Conservation (phyloP, 2,888 invertebrate species). For the Andrena bucephala region DNA sequence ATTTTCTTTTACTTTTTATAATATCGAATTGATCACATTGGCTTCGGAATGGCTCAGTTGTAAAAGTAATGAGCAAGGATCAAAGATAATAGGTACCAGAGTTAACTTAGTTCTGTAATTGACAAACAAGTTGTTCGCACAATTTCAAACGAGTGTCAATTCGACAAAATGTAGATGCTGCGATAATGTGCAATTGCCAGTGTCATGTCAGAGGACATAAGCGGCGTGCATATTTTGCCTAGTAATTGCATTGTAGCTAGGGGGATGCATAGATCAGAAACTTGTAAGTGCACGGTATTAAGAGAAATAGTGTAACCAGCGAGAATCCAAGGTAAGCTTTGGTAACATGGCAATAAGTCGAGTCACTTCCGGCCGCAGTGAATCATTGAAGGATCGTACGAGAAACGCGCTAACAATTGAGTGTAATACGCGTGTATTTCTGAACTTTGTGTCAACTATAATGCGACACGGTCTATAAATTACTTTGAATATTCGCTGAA, state of each 20-base stretch:
- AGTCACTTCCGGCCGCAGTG: slow-evolving; percentile 29
- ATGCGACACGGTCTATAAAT: slow-evolving; percentile 25
- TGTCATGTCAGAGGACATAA: neutral
- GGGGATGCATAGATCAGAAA: slow-evolving; percentile 32
- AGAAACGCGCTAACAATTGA: slow-evolving; percentile 27
- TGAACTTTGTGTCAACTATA: slow-evolving; percentile 13
- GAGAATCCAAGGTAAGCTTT: slow-evolving; percentile 26
- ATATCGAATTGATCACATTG: no score
- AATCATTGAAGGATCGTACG: slow-evolving; percentile 37
- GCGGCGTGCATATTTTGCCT: neutral
- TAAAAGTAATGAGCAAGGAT: neutral
- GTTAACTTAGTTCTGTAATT: neutral
- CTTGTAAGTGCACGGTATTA: slow-evolving; percentile 29
- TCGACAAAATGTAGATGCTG: neutral
- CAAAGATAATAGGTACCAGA: neutral
- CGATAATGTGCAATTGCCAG: slow-evolving; percentile 9
- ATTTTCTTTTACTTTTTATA: no score
- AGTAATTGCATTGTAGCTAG: slow-evolving; percentile 17
- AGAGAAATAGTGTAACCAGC: slow-evolving; percentile 33
- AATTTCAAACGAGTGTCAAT: slow-evolving; percentile 10
- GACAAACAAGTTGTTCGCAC: neutral
- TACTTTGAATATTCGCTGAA: slow-evolving; percentile 15
- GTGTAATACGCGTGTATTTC: slow-evolving; percentile 7
- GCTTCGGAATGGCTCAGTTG: no score
- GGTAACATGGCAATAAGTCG: slow-evolving; percentile 34